Conservation (phyloP, 2,113 vertebrate species). For the Pseudonaja textilis region DNA sequence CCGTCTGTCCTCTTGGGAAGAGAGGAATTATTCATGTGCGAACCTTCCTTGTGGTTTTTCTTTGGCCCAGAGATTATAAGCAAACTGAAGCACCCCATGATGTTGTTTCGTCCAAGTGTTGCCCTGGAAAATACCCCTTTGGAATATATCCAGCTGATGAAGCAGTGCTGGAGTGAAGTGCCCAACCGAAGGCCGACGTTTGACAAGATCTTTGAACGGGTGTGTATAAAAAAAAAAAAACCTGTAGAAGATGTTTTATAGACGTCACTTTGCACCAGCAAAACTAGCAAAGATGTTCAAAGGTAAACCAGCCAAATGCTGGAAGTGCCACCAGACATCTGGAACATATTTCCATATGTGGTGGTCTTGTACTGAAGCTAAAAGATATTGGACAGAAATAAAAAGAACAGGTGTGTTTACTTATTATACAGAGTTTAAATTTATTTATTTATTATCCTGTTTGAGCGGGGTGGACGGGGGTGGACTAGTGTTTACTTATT, state of each 20-base stretch:
- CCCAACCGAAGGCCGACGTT: conserved; percentile 83
- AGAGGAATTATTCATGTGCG: background rate
- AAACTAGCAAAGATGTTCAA: too few relatives aligned
- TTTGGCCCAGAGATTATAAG: conserved; percentile 82
- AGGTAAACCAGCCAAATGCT: too few relatives aligned
- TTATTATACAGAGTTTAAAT: background rate
- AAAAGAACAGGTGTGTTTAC: too few relatives aligned
- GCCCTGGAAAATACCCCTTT: conserved; percentile 82
- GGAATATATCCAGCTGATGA: conserved; percentile 92
- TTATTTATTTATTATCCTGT: background rate
- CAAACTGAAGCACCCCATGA: conserved; percentile 87
- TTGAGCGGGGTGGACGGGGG: too few relatives aligned
- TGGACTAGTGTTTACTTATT: background rate
- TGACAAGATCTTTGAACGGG: conserved; percentile 89
- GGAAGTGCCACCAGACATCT: too few relatives aligned
- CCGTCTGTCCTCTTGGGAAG: background rate
- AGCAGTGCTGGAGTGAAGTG: conserved; percentile 88
- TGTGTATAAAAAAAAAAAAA: background rate
- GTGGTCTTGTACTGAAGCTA: too few relatives aligned
- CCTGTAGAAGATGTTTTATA: too few relatives aligned
- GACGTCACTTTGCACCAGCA: too few relatives aligned
- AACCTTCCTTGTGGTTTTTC: background rate
- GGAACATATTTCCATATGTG: too few relatives aligned
- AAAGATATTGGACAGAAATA: too few relatives aligned
- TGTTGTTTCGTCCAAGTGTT: conserved; percentile 83